A percentile compares a stretch with the other conserved stretches of the same genome.
phyloP scores from a whole-genome alignment of 2,113 vertebrate genomes.

The Oryzias javanicus region DNA sequence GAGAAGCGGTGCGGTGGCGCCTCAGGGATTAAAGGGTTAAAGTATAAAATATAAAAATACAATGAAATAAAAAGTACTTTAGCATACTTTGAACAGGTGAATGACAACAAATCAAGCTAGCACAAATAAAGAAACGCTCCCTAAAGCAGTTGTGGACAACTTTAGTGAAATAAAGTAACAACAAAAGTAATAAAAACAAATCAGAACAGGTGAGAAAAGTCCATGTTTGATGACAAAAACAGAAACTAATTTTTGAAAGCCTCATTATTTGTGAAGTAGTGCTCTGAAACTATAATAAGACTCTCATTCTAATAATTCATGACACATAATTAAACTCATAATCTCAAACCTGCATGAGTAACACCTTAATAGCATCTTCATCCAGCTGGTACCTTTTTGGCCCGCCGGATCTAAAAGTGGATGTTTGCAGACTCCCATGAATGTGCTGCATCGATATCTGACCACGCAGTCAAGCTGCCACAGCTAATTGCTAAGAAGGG shows the following conservation, averaged over 20 bases:
- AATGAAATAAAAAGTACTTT: too few species aligned
- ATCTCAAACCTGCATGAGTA: conserved; percentile 45
- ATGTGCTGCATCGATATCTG: conserved; percentile 37
- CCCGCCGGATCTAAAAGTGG: conserved; percentile 22
- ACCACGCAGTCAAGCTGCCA: conserved; percentile 36
- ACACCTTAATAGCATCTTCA: conserved; percentile 45
- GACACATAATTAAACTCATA: conserved; percentile 57
- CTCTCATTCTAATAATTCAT: conserved; percentile 56
- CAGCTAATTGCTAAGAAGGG: conserved; percentile 60
- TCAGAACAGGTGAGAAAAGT: conserved; percentile 26
- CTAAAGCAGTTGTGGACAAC: too few species aligned
- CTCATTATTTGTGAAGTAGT: conserved; percentile 52
- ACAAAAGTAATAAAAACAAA: conserved; percentile 21
- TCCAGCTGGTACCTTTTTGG: conserved; percentile 51
- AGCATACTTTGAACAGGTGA: too few species aligned
- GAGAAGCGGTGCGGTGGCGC: too few species aligned
- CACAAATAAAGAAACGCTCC: too few species aligned
- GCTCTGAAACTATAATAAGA: conserved; percentile 56
- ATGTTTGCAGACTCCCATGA: conserved; percentile 16
- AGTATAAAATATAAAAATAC: too few species aligned
- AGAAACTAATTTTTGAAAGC: conserved; percentile 68
- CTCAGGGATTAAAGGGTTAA: too few species aligned
- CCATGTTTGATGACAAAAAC: conserved; percentile 51
- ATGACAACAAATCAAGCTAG: too few species aligned
- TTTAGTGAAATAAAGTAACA: too few species aligned